These are phyloP conservation scores for Eupithecia abbreviata DNA, from an alignment of 2,888 invertebrate genomes.

Conservation along the genomic window DNA sequence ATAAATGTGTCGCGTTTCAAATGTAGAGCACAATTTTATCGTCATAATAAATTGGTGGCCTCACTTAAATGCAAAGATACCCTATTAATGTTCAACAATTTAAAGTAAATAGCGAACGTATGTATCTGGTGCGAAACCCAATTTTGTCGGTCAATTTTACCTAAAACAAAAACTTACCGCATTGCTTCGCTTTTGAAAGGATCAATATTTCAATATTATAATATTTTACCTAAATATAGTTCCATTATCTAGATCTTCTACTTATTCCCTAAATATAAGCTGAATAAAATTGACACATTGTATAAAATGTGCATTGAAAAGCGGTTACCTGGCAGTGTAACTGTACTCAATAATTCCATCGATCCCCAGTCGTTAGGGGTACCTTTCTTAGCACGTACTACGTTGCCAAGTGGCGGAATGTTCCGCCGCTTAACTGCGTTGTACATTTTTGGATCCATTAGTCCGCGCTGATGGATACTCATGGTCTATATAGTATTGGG, in stretches of 20 bases:
- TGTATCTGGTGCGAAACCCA: not conserved
- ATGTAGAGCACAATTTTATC: no score
- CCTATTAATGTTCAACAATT: no score
- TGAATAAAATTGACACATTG: slow-evolving; percentile 16
- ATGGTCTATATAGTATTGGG: not conserved
- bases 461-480: not conserved
- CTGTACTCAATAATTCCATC: slow-evolving; percentile 11
- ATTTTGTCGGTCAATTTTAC: not conserved
- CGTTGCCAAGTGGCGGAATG: not conserved
- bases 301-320: slow-evolving; percentile 8
- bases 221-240: slow-evolving; percentile 7
- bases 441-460: not conserved
- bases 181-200: not conserved
- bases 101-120: no score
- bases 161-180: not conserved
- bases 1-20: no score
- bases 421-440: not conserved
- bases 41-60: no score
- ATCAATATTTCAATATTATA: not conserved
- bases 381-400: not conserved
- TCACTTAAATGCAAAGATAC: no score
- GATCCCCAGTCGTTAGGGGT: not conserved
- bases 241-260: slow-evolving; percentile 10
- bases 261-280: slow-evolving; percentile 8
- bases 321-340: slow-evolving; percentile 22